A percentile compares a stretch with the other conserved stretches of the same genome.
Evolutionary conservation across 2,888 invertebrate species (phyloP).

Genomic region (Drosophila monieri): DNA sequence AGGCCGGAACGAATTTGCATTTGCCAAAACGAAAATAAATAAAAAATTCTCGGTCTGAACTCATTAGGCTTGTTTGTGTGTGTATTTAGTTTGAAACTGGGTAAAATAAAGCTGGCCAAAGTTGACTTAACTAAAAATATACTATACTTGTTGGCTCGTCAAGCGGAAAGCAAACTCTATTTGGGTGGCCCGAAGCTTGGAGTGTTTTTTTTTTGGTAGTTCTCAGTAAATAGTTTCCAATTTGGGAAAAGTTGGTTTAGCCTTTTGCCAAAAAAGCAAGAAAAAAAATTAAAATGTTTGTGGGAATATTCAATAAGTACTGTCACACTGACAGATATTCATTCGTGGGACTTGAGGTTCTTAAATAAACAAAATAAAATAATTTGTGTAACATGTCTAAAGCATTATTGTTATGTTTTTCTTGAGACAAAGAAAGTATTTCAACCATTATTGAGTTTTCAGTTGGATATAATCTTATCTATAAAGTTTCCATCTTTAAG

Average conservation of each 20-base stretch:
- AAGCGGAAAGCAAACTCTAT: slow-evolving; percentile 27
- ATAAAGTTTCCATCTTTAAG: too few relatives aligned
- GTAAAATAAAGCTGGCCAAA: slow-evolving; percentile 15
- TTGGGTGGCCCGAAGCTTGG: slow-evolving; percentile 15
- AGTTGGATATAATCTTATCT: neutral
- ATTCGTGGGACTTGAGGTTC: neutral
- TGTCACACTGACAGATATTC: neutral
- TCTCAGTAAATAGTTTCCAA: slow-evolving; percentile 26
- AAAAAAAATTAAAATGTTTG: neutral
- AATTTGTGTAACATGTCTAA: too few relatives aligned
- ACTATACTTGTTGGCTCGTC: slow-evolving; percentile 23
- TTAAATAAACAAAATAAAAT: neutral
- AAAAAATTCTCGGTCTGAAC: slow-evolving; percentile 14
- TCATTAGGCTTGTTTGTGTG: slow-evolving; percentile 31
- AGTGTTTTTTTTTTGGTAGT: slow-evolving; percentile 14
- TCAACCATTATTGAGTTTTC: neutral
- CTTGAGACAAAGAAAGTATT: neutral
- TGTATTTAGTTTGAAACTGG: slow-evolving; percentile 12
- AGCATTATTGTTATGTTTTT: too few relatives aligned
- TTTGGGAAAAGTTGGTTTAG: slow-evolving; percentile 4
- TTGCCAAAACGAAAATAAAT: slow-evolving; percentile 21
- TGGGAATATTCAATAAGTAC: neutral
- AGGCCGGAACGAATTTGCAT: slow-evolving; percentile 23
- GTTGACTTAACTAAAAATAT: slow-evolving; percentile 38
- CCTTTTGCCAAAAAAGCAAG: neutral